These are phyloP conservation scores for Clarias pachynema DNA, from an alignment of 2,797 vertebrate genomes.

Conservation along the genomic window DNA sequence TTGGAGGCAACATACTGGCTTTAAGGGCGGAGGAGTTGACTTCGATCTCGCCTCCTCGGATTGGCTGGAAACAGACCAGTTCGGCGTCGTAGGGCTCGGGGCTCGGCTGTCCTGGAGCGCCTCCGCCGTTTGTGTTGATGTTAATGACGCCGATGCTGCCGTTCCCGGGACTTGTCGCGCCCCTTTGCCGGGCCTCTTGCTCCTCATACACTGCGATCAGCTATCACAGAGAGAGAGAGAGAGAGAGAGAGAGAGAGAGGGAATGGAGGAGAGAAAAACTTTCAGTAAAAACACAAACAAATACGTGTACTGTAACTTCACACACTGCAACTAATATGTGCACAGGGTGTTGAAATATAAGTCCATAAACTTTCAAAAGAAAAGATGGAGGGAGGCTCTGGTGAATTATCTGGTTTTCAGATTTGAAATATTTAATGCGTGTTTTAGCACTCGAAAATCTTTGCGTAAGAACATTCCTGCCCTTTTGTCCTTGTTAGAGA, in stretches of 20 bases:
- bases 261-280: neutral
- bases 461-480: neutral
- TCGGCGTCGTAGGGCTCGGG: conserved; percentile 88
- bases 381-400: neutral
- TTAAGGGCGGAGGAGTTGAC: conserved; percentile 91
- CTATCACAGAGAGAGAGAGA: conserved; percentile 67
- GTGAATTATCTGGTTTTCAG: neutral
- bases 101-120: conserved; percentile 70
- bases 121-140: conserved; percentile 4
- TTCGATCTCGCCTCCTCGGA: conserved; percentile 89
- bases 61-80: conserved; percentile 86
- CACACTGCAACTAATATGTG: neutral
- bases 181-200: conserved; percentile 72
- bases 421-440: neutral
- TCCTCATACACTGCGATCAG: conserved; percentile 96
- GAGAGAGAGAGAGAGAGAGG: neutral
- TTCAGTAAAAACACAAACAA: neutral
- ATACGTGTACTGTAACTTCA: neutral
- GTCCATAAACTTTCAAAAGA: neutral
- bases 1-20: conserved; percentile 81
- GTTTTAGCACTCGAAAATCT: neutral
- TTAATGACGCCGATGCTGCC: neutral
- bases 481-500: neutral
- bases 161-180: conserved; percentile 53
- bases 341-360: neutral